These are phyloP conservation scores for Miichthys miiuy DNA, from an alignment of 2,797 vertebrate species.

Conservation along the genomic window DNA sequence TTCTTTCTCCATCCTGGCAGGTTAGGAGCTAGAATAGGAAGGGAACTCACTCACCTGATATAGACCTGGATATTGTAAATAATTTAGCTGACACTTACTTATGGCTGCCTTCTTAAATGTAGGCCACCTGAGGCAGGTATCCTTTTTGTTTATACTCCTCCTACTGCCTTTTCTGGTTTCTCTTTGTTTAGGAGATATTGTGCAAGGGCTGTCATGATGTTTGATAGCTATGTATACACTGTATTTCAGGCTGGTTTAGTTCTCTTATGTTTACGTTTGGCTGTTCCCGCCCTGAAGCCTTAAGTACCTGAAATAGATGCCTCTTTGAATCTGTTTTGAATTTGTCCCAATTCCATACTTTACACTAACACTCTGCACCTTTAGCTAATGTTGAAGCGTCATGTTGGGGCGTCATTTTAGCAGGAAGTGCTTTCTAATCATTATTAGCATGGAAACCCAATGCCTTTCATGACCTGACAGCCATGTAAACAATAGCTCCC, in stretches of 20 bases:
- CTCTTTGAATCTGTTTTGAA: too few species aligned
- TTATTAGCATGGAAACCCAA: not conserved
- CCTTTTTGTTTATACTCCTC: not conserved
- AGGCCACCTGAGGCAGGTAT: not conserved
- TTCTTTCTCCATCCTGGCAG: not conserved
- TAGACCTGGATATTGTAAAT: not conserved
- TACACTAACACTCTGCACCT: not conserved
- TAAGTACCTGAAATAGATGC: conserved; percentile 14
- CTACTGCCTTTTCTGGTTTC: not conserved
- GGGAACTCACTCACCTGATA: not conserved
- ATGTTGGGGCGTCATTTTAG: not conserved
- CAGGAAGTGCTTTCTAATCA: not conserved
- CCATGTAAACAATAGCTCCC: not conserved
- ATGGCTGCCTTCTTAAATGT: not conserved
- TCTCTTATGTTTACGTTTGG: conserved; percentile 8
- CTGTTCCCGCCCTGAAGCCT: not conserved
- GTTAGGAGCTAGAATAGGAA: not conserved
- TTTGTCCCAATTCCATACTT: not conserved
- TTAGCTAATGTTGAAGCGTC: conserved; percentile 2
- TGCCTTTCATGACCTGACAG: not conserved
- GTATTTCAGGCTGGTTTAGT: not conserved
- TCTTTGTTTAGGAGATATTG: not conserved
- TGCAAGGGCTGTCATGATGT: not conserved
- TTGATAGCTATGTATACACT: not conserved
- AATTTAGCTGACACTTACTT: not conserved